A percentile compares a stretch with the other conserved stretches of the same genome.
phyloP scores from a whole-genome alignment of 2,113 vertebrate genomes.

The Engystomops pustulosus region DNA sequence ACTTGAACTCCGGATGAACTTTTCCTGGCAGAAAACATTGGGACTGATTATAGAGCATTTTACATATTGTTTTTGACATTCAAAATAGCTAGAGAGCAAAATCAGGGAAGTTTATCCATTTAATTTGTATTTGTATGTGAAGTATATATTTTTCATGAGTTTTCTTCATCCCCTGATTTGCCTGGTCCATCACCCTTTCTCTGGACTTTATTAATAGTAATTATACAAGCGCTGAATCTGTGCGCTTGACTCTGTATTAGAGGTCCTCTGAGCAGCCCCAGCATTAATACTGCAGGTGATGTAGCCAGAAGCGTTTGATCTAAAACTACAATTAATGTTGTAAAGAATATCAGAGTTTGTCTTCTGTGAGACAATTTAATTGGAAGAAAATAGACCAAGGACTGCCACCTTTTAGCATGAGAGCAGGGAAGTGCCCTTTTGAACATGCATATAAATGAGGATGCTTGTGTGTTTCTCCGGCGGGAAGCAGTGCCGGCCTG shows the following conservation, averaged over 20 bases:
- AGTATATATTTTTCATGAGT: background rate
- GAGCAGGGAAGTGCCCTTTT: conserved; percentile 56
- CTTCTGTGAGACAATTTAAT: conserved; percentile 57
- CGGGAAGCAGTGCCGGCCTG: conserved; percentile 24
- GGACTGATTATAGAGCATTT: background rate
- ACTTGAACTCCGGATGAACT: background rate
- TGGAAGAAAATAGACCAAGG: conserved; percentile 56
- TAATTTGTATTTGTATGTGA: background rate
- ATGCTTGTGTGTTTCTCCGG: conserved; percentile 24
- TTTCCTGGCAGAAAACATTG: background rate
- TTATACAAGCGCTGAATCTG: conserved; percentile 18
- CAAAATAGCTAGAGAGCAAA: background rate
- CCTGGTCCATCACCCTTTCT: background rate
- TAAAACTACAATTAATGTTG: conserved; percentile 44
- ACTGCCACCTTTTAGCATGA: conserved; percentile 59
- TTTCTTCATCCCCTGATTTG: background rate
- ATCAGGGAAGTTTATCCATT: background rate
- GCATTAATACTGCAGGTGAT: conserved; percentile 46
- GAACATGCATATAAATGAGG: conserved; percentile 55
- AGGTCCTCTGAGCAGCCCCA: conserved; percentile 3
- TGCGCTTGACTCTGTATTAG: background rate
- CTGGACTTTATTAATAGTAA: conserved; percentile 46
- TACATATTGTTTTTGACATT: background rate
- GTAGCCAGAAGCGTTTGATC: conserved; percentile 36
- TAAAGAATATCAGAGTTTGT: conserved; percentile 50